Evolutionary conservation across 2,888 invertebrate species (phyloP).

Genomic region (Eurois occulta): DNA sequence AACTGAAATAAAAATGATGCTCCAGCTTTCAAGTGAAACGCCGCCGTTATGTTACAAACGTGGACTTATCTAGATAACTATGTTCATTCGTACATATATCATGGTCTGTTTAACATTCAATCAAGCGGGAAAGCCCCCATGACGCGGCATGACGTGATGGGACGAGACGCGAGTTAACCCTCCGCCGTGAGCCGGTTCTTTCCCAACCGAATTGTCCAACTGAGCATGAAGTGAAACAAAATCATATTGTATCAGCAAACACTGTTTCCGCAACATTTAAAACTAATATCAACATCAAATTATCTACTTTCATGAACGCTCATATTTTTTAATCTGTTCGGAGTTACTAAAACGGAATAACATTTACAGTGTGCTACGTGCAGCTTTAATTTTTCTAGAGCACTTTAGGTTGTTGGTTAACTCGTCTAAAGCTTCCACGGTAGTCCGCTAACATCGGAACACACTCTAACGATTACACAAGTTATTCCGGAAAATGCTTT

Average conservation of each 20-base stretch:
- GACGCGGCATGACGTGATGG: constrained; percentile 62
- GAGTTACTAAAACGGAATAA: constrained; percentile 12
- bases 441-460: constrained; percentile 41
- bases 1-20: not conserved
- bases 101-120: constrained; percentile 62
- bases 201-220: constrained; percentile 45
- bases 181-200: constrained; percentile 14
- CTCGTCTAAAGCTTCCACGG: constrained; percentile 29
- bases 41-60: constrained; percentile 9
- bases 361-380: constrained; percentile 14
- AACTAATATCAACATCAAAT: constrained; percentile 15
- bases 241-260: constrained; percentile 49
- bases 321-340: constrained; percentile 22
- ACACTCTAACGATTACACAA: constrained; percentile 50
- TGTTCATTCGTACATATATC: constrained; percentile 44
- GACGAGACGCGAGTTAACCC: constrained; percentile 57
- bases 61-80: constrained; percentile 35
- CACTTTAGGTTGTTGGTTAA: constrained; percentile 49
- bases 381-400: constrained; percentile 51
- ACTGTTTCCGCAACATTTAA: constrained; percentile 37
- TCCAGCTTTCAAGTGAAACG: not conserved
- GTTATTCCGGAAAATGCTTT: constrained; percentile 34
- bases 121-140: constrained; percentile 63
- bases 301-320: not conserved
- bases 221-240: constrained; percentile 52